These are phyloP conservation scores for Drosophila mulleri DNA, from an alignment of 2,888 invertebrate genomes.

Conservation along the genomic window DNA sequence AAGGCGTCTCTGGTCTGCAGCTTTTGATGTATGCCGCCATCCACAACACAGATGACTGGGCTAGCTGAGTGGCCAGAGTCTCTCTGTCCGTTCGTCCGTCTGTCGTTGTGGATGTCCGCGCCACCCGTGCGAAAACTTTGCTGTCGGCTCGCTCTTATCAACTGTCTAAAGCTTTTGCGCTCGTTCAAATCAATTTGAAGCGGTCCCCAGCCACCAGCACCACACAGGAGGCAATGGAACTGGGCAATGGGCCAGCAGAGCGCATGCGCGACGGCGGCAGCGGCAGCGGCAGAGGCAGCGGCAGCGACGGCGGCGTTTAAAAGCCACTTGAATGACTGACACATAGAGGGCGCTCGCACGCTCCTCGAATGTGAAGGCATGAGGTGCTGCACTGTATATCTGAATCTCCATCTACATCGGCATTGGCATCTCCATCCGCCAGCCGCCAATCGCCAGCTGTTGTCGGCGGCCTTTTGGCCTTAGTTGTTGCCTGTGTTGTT, in stretches of 20 bases:
- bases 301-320: constrained; percentile 44
- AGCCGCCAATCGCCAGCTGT: constrained; percentile 47
- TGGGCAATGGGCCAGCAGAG: constrained; percentile 16
- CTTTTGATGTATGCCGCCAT: constrained; percentile 66
- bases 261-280: constrained; percentile 62
- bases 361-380: constrained; percentile 11
- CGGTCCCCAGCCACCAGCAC: constrained; percentile 44
- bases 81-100: not conserved
- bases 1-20: constrained; percentile 57
- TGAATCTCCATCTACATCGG: constrained; percentile 32
- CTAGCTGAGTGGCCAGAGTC: constrained; percentile 16
- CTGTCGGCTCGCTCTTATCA: constrained; percentile 70
- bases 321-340: constrained; percentile 55
- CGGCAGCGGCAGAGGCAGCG: constrained; percentile 24
- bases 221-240: constrained; percentile 5
- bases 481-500: constrained; percentile 34
- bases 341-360: constrained; percentile 64
- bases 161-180: constrained; percentile 69
- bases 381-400: constrained; percentile 21
- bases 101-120: constrained; percentile 42
- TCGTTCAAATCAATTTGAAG: constrained; percentile 76
- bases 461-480: constrained; percentile 54
- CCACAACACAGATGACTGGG: constrained; percentile 31
- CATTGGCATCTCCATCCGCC: constrained; percentile 18
- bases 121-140: constrained; percentile 71